Evolutionary conservation across 1,140 invertebrate species (phyloP).

Genomic region (Reticulitermes speratus): DNA sequence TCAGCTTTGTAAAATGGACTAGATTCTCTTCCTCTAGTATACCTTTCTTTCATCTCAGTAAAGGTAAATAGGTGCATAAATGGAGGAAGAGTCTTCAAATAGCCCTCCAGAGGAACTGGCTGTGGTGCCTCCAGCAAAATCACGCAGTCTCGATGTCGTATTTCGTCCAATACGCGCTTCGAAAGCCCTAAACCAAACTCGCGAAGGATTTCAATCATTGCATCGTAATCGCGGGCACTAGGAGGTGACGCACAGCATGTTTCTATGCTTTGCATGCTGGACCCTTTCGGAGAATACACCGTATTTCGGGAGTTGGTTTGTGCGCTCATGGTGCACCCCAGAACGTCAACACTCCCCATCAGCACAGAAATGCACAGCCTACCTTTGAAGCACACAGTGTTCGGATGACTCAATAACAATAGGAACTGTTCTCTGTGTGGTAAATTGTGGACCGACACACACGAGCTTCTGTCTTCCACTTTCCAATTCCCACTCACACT

Average conservation of each 20-base stretch:
- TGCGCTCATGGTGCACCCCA: neutral
- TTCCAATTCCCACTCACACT: no score
- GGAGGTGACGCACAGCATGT: neutral
- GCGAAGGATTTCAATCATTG: neutral
- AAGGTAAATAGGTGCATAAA: neutral
- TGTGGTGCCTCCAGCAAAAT: neutral
- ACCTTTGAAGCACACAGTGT: constrained; percentile 21
- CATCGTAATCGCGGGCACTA: neutral
- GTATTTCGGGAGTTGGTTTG: neutral
- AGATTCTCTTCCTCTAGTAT: neutral
- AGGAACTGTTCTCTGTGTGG: neutral
- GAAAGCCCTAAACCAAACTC: neutral
- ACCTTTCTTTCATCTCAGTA: neutral
- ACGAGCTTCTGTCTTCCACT: neutral
- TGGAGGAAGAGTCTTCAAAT: neutral
- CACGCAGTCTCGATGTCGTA: neutral
- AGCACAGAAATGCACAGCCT: neutral
- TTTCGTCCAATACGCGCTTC: neutral
- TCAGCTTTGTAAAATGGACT: constrained; percentile 20
- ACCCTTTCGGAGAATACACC: neutral
- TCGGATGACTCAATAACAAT: constrained; percentile 26
- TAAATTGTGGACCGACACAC: constrained; percentile 4
- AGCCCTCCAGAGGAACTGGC: neutral
- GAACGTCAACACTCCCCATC: constrained; percentile 13
- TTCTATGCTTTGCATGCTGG: neutral